Base-by-base conservation (phyloP, 2,888 invertebrate genomes). In the Brachyopa scutellaris region DNA sequence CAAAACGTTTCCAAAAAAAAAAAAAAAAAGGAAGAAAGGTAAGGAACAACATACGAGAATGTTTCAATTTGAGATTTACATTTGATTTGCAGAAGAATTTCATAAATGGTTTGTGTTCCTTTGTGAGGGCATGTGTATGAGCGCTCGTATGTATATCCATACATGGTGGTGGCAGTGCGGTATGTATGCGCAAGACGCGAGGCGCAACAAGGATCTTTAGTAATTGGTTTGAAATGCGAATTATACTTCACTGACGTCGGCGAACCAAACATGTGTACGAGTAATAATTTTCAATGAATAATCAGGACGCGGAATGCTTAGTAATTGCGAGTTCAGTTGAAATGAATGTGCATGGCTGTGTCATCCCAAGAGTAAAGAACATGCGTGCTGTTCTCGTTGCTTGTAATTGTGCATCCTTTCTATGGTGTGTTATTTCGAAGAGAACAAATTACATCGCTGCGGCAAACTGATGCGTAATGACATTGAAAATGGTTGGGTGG, bases 41-140 rank as follows among this genome's bases (percentile, higher is more conserved):
- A 36, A 29, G 59, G 23, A 59, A 66, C 78, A 73, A 31, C 66
- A 61, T 73, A 51, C 15, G 66, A 51, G 66, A 78, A 78, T 78
- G 78, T 73, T 73, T 79, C 78, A 79, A 79, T 73, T 78, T 78
- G 45, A 51, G 66, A 78, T 73, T 72, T 45, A 51, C 64, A 66
- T 64, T 73, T 59, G 45, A 78, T 78, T 66, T 29, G 73, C 53
- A 21, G 19, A 73, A 66, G 66, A 78, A 73, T 73, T 78, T 78
- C 57, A 59, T 73, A 73, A 78, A 72, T 66, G 57, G 40, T 78
- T 21, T 49, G 57, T 23, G 29, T 9, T 38, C 29, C 8, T 23
- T 31, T 40, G 29, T 19, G 15, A 11, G 36, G 40, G 6, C 13
- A 17, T 36, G 8, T 29, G 36, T n/a, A 4, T 31, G 13, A 17